Percentiles rank a stretch among this genome's conserved stretches.
These are phyloP conservation scores for Neoscelio sp. DNA, from an alignment of 2,888 invertebrate species.

Conservation along the genomic window DNA sequence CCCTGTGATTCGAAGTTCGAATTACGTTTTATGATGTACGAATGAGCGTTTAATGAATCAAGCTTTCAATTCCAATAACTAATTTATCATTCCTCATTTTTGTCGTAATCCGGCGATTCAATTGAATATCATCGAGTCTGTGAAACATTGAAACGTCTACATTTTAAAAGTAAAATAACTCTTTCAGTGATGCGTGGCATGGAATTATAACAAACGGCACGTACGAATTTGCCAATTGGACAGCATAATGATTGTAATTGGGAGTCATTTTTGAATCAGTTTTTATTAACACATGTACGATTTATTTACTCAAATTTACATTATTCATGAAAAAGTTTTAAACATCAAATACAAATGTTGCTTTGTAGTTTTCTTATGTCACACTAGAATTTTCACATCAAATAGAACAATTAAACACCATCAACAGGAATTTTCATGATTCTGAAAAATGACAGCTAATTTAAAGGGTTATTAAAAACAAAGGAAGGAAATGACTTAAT, in stretches of 20 bases:
- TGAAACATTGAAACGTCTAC: background rate
- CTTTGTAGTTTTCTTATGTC: slow-evolving; percentile 74
- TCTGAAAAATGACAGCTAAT: slow-evolving; percentile 72
- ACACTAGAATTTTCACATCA: no score
- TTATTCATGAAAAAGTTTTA: no score
- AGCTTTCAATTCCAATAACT: slow-evolving; percentile 25
- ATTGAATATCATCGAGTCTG: background rate
- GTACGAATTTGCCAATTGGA: slow-evolving; percentile 36
- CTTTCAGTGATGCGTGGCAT: slow-evolving; percentile 1
- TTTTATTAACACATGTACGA: no score
- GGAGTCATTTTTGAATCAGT: slow-evolving; percentile 44
- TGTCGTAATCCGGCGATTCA: background rate
- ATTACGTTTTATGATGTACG: slow-evolving; percentile 35
- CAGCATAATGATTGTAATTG: slow-evolving; percentile 39
- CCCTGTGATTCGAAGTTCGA: slow-evolving; percentile 41
- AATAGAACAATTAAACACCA: slow-evolving; percentile 68
- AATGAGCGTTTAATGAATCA: slow-evolving; percentile 20
- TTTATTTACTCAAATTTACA: no score
- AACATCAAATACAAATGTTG: slow-evolving; percentile 73
- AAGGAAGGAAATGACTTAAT: slow-evolving; percentile 20
- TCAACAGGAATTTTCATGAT: slow-evolving; percentile 77
- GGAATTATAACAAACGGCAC: slow-evolving; percentile 38
- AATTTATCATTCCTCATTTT: slow-evolving; percentile 2
- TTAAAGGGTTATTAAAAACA: slow-evolving; percentile 43
- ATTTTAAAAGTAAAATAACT: background rate